Conservation (phyloP, 2,113 vertebrate species). For the Triplophysa dalaica region DNA sequence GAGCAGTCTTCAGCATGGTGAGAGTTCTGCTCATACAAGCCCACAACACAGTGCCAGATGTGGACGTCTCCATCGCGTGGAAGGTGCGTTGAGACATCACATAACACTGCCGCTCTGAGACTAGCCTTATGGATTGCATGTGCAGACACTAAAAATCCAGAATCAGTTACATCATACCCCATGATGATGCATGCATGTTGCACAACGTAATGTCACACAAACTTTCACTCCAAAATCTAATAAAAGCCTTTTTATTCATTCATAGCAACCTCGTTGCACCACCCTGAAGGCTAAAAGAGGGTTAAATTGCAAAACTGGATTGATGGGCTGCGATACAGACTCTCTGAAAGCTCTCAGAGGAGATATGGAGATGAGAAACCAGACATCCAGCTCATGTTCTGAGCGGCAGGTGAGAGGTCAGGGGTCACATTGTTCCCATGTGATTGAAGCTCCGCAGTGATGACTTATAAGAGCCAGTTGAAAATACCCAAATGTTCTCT, state of each 20-base stretch:
- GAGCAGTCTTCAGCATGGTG: neutral
- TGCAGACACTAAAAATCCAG: constrained; percentile 34
- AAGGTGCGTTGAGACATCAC: constrained; percentile 29
- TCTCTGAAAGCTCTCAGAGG: constrained; percentile 17
- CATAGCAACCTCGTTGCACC: neutral
- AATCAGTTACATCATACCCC: constrained; percentile 1
- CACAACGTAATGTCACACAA: neutral
- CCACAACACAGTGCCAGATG: constrained; percentile 29
- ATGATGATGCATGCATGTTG: neutral
- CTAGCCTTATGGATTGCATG: constrained; percentile 20
- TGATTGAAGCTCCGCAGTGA: constrained; percentile 14
- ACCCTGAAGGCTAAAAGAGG: neutral
- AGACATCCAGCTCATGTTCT: constrained; percentile 21
- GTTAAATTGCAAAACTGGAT: constrained; percentile 27
- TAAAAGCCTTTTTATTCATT: neutral
- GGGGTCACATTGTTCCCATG: constrained; percentile 29
- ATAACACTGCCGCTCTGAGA: constrained; percentile 1
- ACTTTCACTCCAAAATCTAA: neutral
- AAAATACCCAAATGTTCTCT: constrained; percentile 8
- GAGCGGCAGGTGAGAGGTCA: constrained; percentile 1
- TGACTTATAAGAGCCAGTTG: constrained; percentile 27
- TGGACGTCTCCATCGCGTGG: constrained; percentile 47
- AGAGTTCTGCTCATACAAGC: constrained; percentile 15
- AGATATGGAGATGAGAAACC: constrained; percentile 22
- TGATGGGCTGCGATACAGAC: constrained; percentile 47